A percentile compares a stretch with the other conserved stretches of the same genome.
phyloP scores from a whole-genome alignment of 2,797 vertebrate species.

The Ara ararauna region DNA sequence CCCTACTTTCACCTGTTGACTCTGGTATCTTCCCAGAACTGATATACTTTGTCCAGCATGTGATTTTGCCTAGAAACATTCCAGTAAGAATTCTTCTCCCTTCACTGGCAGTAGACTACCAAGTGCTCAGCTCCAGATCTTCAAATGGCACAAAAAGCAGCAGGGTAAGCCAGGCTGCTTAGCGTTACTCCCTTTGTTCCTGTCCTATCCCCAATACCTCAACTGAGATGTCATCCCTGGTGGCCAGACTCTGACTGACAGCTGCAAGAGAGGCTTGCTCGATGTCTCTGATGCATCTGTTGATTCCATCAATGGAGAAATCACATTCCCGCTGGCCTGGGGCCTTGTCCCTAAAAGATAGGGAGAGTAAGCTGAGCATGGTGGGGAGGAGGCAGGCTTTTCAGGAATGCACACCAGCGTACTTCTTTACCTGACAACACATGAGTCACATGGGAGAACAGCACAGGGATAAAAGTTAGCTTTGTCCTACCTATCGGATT shows the following conservation, averaged over 20 bases:
- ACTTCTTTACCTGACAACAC: not conserved
- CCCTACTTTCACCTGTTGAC: not conserved
- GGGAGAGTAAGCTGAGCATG: fast-evolving
- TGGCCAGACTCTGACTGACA: constrained; percentile 92
- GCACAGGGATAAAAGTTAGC: not conserved
- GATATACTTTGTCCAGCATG: fast-evolving
- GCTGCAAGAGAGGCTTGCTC: constrained; percentile 95
- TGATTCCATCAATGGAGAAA: constrained; percentile 95
- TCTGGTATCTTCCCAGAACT: not conserved
- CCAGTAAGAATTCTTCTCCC: not conserved
- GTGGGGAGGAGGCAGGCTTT: not conserved
- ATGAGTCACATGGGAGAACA: not conserved
- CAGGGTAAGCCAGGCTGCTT: not conserved
- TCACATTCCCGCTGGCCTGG: constrained; percentile 97
- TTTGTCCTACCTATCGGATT: not conserved
- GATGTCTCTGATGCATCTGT: constrained; percentile 95
- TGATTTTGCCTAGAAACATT: not conserved
- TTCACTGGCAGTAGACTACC: not conserved
- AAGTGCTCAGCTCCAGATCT: not conserved
- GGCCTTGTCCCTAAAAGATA: constrained; percentile 90
- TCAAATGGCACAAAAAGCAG: not conserved
- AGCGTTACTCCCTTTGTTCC: not conserved
- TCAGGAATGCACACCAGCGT: fast-evolving
- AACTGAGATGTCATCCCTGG: constrained; percentile 95
- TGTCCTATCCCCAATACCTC: constrained; percentile 83